Evolutionary conservation across 2,888 invertebrate species (phyloP).

Genomic region (Sphaerophoria taeniata): DNA sequence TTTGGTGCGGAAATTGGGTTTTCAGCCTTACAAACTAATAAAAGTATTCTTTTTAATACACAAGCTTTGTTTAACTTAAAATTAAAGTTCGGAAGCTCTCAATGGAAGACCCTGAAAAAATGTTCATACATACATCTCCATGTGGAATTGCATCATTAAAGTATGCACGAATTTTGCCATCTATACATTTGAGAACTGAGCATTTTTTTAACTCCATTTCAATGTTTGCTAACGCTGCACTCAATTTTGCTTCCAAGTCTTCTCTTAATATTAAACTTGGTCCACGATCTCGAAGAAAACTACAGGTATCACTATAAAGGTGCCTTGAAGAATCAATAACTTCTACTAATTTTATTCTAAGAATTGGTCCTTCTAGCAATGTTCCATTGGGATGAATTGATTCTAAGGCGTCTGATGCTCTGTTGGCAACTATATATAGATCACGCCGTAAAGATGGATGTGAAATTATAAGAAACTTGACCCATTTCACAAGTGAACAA

Average conservation of each 20-base stretch:
- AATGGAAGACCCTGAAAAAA: no score
- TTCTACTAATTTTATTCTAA: conserved; percentile 89
- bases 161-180: conserved; percentile 81
- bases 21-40: no score
- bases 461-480: conserved; percentile 87
- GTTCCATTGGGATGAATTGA: conserved; percentile 92
- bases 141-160: conserved; percentile 82
- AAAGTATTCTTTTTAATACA: no score
- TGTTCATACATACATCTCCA: conserved; percentile 79
- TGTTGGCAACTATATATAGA: conserved; percentile 89
- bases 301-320: conserved; percentile 89
- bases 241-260: conserved; percentile 88
- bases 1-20: no score
- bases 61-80: no score
- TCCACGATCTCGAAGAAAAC: conserved; percentile 87
- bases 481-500: conserved; percentile 94
- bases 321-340: conserved; percentile 83
- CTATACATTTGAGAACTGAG: conserved; percentile 83
- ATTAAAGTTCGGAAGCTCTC: no score
- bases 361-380: conserved; percentile 89
- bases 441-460: conserved; percentile 88
- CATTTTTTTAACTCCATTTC: conserved; percentile 89
- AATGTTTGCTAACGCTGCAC: conserved; percentile 87
- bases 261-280: conserved; percentile 86
- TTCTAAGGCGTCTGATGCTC: conserved; percentile 88